A percentile compares a stretch with the other conserved stretches of the same genome.
phyloP scores from a whole-genome alignment of 2,113 vertebrate species.

The Micromys minutus region DNA sequence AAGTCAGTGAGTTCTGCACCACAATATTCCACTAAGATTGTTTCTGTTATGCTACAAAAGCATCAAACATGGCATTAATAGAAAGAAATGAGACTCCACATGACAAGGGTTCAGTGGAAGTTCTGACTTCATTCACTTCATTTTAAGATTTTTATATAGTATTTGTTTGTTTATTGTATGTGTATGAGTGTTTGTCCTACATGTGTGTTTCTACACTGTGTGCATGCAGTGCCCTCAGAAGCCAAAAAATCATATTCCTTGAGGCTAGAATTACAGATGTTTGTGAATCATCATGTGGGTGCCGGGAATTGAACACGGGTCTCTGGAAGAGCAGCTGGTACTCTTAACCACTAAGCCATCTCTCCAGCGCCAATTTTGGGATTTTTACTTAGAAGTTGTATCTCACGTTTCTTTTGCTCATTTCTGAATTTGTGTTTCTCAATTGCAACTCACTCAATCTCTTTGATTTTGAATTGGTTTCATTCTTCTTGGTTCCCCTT shows the following conservation, averaged over 20 bases:
- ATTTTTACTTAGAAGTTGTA: conserved; percentile 36
- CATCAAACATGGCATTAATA: not conserved
- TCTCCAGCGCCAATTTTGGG: not conserved
- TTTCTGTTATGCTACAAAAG: not conserved
- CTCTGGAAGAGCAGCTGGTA: not conserved
- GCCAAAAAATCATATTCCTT: not conserved
- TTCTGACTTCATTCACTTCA: conserved; percentile 29
- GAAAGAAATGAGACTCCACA: conserved; percentile 3
- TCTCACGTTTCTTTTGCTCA: not conserved
- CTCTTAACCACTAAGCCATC: not conserved
- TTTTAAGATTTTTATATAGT: not conserved
- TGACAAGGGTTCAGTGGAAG: not conserved
- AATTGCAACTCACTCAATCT: not conserved
- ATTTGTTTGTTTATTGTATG: not conserved
- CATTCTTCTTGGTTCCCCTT: not conserved
- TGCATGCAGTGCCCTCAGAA: not conserved
- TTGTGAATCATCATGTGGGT: not conserved
- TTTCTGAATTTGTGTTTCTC: not conserved
- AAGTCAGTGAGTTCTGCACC: not conserved
- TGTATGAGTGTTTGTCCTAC: not conserved
- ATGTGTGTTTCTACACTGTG: not conserved
- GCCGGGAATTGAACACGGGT: not conserved
- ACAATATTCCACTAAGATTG: not conserved
- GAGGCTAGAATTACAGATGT: not conserved
- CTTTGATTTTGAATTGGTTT: not conserved